These are phyloP conservation scores for Phaonia tiefii DNA, from an alignment of 2,888 invertebrate species.

Conservation along the genomic window DNA sequence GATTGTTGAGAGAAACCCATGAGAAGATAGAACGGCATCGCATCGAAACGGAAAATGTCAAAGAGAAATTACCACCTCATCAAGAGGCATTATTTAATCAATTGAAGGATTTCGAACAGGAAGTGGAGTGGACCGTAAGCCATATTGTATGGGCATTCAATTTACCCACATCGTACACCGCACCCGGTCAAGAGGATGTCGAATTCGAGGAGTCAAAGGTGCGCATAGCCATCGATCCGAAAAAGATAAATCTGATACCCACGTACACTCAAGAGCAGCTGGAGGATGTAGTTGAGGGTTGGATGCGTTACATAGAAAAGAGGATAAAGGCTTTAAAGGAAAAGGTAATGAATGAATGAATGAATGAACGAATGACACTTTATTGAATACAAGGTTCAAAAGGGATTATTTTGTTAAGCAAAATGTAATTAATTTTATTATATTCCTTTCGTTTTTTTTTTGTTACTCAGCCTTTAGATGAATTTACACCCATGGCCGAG, in stretches of 20 bases:
- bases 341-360: conserved; percentile 72
- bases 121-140: conserved; percentile 81
- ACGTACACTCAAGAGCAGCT: conserved; percentile 80
- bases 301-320: conserved; percentile 81
- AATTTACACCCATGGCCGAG: conserved; percentile 91
- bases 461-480: conserved; percentile 82
- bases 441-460: not conserved
- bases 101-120: conserved; percentile 81
- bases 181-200: conserved; percentile 78
- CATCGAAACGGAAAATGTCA: conserved; percentile 72
- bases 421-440: not conserved
- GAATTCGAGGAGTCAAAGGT: conserved; percentile 78
- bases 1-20: conserved; percentile 81
- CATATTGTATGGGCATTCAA: conserved; percentile 79
- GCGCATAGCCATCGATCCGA: conserved; percentile 77
- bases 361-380: not conserved
- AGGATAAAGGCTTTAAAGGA: conserved; percentile 76
- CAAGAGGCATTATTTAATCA: conserved; percentile 77
- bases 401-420: not conserved
- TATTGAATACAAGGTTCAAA: not conserved
- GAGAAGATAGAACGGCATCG: conserved; percentile 80
- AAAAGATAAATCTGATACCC: conserved; percentile 72
- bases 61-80: conserved; percentile 73
- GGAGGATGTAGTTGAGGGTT: conserved; percentile 81
- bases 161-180: conserved; percentile 78